Evolutionary conservation across 2,113 vertebrate genomes (phyloP).

Genomic region (Strigops habroptila): DNA sequence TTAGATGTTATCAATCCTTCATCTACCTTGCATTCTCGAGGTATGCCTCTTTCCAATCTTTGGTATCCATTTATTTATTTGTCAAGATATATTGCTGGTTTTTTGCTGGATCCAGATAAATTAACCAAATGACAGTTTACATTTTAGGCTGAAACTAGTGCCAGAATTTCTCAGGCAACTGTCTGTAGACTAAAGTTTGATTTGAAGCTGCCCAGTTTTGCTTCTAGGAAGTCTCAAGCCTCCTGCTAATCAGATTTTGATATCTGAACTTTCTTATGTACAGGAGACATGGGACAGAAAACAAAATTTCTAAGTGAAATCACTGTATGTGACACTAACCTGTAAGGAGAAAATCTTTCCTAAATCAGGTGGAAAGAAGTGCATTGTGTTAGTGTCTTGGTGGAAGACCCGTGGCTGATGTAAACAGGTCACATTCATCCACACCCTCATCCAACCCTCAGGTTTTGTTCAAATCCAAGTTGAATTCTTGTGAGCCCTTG

Average conservation of each 20-base stretch:
- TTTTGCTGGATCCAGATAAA: background rate
- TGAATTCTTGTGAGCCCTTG: background rate
- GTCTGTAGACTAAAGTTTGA: background rate
- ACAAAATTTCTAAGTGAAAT: background rate
- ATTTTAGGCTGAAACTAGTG: background rate
- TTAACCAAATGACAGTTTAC: background rate
- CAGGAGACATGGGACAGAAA: background rate
- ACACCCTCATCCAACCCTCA: rapidly evolving
- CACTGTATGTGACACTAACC: background rate
- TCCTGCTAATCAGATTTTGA: background rate
- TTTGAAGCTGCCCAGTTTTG: background rate
- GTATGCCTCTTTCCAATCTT: background rate
- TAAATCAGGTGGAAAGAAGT: rapidly evolving
- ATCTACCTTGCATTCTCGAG: background rate
- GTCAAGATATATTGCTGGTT: background rate
- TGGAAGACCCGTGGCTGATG: rapidly evolving
- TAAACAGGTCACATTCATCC: background rate
- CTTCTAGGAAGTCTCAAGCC: background rate
- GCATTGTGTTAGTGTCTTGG: rapidly evolving
- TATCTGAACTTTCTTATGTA: background rate
- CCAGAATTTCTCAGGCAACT: background rate
- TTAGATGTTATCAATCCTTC: background rate
- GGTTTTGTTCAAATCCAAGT: background rate
- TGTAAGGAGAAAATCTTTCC: background rate
- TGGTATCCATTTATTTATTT: background rate